Base-by-base conservation (phyloP, 2,888 invertebrate species). In the Orchestes rusci region DNA sequence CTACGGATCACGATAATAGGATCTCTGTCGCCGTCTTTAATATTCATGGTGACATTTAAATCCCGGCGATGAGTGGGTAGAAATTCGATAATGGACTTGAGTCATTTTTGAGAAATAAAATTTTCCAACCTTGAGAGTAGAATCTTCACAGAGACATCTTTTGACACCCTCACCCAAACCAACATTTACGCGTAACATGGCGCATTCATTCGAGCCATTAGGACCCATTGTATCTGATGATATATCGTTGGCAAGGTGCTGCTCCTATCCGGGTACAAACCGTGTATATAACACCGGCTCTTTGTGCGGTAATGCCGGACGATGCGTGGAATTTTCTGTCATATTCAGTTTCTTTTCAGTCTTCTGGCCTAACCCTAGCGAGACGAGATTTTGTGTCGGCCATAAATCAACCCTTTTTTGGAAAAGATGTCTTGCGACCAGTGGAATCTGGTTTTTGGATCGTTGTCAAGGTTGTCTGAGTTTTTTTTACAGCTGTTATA, bases 181-280 rank as follows among this genome's bases (percentile, higher is more conserved):
- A 52, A 48, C 44, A 44, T 40, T 43, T 37, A 40, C 60, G 64
- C 65, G 64, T 65, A 66, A 64, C 64, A 62, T 59, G 60, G 62
- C 61, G 60, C 62, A 61, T 65, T 65, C 64, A 64, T 67, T 66
- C 63, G 61, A 66, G 63, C 67, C 67, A 65, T 68, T 67, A 68
- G 62, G 64, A 63, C 54, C 54, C 63, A 66, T 68, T 68, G 68
- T 68, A 55, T 52, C 52, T 55, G 57, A 66, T 67, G 67, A 67
- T 66, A 63, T 65, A 67, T 65, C 60, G 63, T 62, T 64, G 60
- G 62, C 63, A 64, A 65, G 64, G 63, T 65, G 66, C 65, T 64
- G 64, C 64, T 64, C 60, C 59, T 61, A 60, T 23, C 40, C 55
- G 58, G 58, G 57, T 59, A 65, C 62, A 64, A 65, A 62, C 60